Evolutionary conservation across 1,140 invertebrate species (phyloP), one percentile per base, ranked within the genome.

Genomic region (Heliothis subflexa): DNA sequence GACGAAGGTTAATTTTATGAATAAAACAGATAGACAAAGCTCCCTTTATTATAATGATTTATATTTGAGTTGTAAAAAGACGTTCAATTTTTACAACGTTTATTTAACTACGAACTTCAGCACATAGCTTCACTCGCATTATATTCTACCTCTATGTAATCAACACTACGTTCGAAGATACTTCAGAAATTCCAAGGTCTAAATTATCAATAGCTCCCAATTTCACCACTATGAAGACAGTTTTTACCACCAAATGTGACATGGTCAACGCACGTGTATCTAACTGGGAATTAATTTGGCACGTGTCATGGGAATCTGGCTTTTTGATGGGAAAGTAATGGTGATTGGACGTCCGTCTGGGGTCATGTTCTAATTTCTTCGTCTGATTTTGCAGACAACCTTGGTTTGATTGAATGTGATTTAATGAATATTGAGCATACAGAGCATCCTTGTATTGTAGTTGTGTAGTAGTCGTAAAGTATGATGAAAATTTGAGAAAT

Each of bases 241-340:
- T 66, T 66, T 66, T 66, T 66, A 64, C 16, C 7, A 49, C 13
- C 47, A 49, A 40, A 16, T 16, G 62, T 66, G 62, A 66, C 62
- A 49, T 28, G n/a, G 7, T 12, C n/a, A 21, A 49, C 62, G 40
- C 62, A 66, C 40, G 62, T 66, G 62, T 64, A 16, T 40, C 12
- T 50, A 28, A 62, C 28, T 9, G 49, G 12, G 49, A 40, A 71
- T 55, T 49, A 71, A 71, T 71, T 71, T 54, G 54, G 50, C 68
- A 71, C 68, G 68, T 71, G 68, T 54, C 68, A 16, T 40, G 13
- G 14, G n/a, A 40, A 25, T 71, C 50, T 54, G 49, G 49, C 21
- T 1, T 28, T 5, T 49, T 52, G 49, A 71, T 50, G 13, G 21
- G 10, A 25, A 68, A 68, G 40, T 68, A 52, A 33, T 55, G 68